These are phyloP conservation scores for Helleia helle DNA, from an alignment of 2,888 invertebrate species.

Conservation along the genomic window DNA sequence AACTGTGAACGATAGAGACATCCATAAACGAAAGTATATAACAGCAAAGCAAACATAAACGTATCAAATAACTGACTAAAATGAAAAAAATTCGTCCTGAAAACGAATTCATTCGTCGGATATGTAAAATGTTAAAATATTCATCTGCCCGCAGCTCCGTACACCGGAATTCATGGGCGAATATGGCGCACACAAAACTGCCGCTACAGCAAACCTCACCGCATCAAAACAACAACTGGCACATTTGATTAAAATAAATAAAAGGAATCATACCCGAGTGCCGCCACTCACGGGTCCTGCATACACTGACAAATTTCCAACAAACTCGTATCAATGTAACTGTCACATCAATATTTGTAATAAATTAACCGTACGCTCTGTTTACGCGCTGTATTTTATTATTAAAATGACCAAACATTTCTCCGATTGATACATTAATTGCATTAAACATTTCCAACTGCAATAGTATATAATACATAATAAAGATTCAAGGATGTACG, in stretches of 20 bases:
- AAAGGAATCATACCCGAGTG: constrained; percentile 44
- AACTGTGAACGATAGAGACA: constrained; percentile 35
- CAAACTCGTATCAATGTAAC: constrained; percentile 20
- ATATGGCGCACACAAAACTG: constrained; percentile 52
- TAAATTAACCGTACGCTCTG: constrained; percentile 26
- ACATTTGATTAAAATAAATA: constrained; percentile 69
- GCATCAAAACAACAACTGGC: constrained; percentile 56
- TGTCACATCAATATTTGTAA: constrained; percentile 31
- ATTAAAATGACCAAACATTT: constrained; percentile 3
- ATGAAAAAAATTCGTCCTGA: constrained; percentile 51
- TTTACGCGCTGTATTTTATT: constrained; percentile 15
- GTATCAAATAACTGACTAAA: constrained; percentile 56
- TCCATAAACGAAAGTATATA: constrained; percentile 24
- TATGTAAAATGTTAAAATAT: constrained; percentile 70
- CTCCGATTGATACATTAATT: constrained; percentile 5
- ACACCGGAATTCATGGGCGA: constrained; percentile 61
- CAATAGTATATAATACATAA: constrained; percentile 19
- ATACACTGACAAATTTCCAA: constrained; percentile 17
- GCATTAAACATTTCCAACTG: constrained; percentile 22
- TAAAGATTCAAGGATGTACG: constrained; percentile 57
- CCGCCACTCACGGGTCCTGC: constrained; percentile 18
- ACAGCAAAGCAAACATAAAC: constrained; percentile 44
- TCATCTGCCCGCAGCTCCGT: constrained; percentile 58
- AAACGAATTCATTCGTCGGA: constrained; percentile 62
- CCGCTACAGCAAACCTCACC: constrained; percentile 50